These are phyloP conservation scores for Halcyon chelicuti DNA, from an alignment of 2,797 vertebrate genomes.

Conservation along the genomic window DNA sequence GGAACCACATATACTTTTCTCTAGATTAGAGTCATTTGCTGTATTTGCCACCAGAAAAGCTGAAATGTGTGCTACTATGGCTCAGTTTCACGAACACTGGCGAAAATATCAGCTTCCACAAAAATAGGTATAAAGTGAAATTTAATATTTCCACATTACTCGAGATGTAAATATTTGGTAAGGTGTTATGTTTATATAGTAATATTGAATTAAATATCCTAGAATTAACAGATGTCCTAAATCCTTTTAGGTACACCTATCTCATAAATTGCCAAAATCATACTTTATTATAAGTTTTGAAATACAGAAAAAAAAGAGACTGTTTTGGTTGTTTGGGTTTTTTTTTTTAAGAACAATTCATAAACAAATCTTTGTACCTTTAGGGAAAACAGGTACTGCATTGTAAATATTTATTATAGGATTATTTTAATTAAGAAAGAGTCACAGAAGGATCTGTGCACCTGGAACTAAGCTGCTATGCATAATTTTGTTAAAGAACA, in stretches of 20 bases:
- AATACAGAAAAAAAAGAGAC: slow-evolving; percentile 51
- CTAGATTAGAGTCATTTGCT: not conserved
- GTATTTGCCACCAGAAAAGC: not conserved
- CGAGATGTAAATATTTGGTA: slow-evolving; percentile 41
- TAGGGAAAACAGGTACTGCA: not conserved
- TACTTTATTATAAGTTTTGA: not conserved
- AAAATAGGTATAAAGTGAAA: not conserved
- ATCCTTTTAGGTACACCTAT: not conserved
- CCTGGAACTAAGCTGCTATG: slow-evolving; percentile 21
- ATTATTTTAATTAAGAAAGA: slow-evolving; percentile 40
- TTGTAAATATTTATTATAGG: slow-evolving; percentile 63
- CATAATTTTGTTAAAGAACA: slow-evolving; percentile 68
- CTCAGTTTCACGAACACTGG: not conserved
- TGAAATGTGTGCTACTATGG: not conserved
- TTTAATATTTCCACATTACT: not conserved
- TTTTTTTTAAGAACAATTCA: slow-evolving; percentile 31
- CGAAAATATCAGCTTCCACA: not conserved
- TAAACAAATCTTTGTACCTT: slow-evolving; percentile 17
- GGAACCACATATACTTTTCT: not conserved
- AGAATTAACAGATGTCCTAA: slow-evolving; percentile 36
- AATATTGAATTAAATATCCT: slow-evolving; percentile 55
- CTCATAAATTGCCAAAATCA: slow-evolving; percentile 38
- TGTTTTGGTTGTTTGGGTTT: no score
- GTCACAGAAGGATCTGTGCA: slow-evolving; percentile 17
- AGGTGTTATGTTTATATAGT: slow-evolving; percentile 31